Evolutionary conservation across 92 coral and sea anemone genomes (phyloP).

Genomic region (Porites divaricata): DNA sequence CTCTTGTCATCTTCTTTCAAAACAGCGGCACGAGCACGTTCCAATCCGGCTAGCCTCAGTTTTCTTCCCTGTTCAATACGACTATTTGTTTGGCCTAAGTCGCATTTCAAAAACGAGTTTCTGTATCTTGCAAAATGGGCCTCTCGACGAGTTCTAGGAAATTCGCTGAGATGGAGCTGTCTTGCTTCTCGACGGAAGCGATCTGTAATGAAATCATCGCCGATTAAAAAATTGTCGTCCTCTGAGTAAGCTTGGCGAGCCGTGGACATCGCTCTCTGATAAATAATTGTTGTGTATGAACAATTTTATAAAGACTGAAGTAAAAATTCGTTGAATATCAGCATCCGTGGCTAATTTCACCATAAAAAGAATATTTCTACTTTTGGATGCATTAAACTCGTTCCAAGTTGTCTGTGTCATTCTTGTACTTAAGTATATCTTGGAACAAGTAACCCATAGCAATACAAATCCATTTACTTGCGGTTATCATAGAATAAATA

Average conservation of each 20-base stretch:
- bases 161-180: constrained; percentile 75
- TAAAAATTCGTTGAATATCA: no score
- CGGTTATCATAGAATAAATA: constrained; percentile 14
- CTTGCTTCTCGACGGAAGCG: constrained; percentile 80
- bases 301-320: no score
- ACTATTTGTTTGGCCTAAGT: constrained; percentile 46
- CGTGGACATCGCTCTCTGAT: background rate
- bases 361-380: no score
- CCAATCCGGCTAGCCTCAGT: constrained; percentile 55
- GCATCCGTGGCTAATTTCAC: no score
- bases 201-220: constrained; percentile 45
- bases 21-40: constrained; percentile 40
- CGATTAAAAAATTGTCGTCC: constrained; percentile 71
- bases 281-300: no score
- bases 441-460: background rate
- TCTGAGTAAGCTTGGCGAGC: constrained; percentile 45
- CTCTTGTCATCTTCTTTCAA: constrained; percentile 34
- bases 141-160: constrained; percentile 64
- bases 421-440: background rate
- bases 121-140: constrained; percentile 73
- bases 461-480: constrained; percentile 7
- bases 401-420: no score
- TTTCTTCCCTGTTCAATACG: constrained; percentile 60
- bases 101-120: constrained; percentile 69
- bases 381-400: no score